These are phyloP conservation scores for Adineta ricciae DNA, from an alignment of 2,888 invertebrate genomes.

Conservation along the genomic window DNA sequence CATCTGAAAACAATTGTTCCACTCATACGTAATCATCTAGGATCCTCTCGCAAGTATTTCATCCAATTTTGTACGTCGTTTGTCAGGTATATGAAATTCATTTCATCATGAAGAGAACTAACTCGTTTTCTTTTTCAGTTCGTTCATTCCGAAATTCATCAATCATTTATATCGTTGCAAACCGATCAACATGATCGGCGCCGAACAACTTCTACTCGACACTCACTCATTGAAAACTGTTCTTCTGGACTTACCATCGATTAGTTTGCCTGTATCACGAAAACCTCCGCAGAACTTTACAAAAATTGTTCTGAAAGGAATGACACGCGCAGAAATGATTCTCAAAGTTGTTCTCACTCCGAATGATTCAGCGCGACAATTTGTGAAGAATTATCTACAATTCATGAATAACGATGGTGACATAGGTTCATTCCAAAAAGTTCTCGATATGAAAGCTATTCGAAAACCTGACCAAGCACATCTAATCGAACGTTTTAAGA, in stretches of 20 bases:
- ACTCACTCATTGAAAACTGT: slow-evolving; percentile 65
- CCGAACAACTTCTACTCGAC: slow-evolving; percentile 87
- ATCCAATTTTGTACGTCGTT: slow-evolving; percentile 94
- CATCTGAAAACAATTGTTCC: slow-evolving; percentile 78
- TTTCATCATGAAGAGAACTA: no score
- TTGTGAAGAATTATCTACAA: slow-evolving; percentile 33
- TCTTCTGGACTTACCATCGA: slow-evolving; percentile 80
- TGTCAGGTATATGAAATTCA: no score
- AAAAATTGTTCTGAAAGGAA: slow-evolving; percentile 30
- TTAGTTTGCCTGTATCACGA: slow-evolving; percentile 72
- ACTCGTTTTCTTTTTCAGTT: no score
- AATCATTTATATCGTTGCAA: slow-evolving; percentile 74
- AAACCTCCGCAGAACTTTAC: slow-evolving; percentile 62
- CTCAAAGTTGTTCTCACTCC: slow-evolving; percentile 30
- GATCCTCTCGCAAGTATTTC: slow-evolving; percentile 87
- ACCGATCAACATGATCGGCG: slow-evolving; percentile 75
- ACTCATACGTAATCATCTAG: slow-evolving; percentile 73
- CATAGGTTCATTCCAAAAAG: slow-evolving; percentile 23
- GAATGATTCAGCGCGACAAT: slow-evolving; percentile 23
- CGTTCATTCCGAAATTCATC: slow-evolving; percentile 84
- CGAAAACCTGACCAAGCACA: slow-evolving; percentile 4
- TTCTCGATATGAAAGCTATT: slow-evolving; percentile 31
- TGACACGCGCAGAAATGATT: slow-evolving; percentile 30
- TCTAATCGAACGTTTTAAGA: slow-evolving; percentile 6
- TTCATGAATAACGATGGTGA: slow-evolving; percentile 25